Base-by-base conservation (phyloP, 23 tunicate genomes). In the Clavelina lepadiformis region DNA sequence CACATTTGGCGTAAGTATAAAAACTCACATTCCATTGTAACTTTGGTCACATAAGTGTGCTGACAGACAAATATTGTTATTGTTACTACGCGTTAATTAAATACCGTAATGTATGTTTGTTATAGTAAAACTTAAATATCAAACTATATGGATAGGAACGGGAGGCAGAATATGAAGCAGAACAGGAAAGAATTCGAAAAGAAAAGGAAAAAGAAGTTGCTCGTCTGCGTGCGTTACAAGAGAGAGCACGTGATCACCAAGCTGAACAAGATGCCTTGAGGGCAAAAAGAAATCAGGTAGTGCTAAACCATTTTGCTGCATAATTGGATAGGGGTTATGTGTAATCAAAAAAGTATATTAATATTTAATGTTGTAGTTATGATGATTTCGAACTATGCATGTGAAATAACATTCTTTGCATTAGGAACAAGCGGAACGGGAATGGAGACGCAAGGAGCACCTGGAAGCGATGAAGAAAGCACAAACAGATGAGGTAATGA, bases 231-330 rank as follows among this genome's bases (percentile, higher is more conserved):
- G 80, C 83, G 18, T 53, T 93, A 61, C 98, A 93, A 47, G 98
- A 93, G 72, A 75, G 89, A 56, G 97, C 97, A n/a, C 52, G 82
- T 31, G 98, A 84, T 63, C 94, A 84, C 53, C 93, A 84, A 68
- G 98, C 98, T 44, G 98, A 93, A 63, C 94, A 93, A 51, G 98
- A 93, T 74, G 98, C 98, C 13, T 65, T 93, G 23, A 51, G 98
- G 34, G 98, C 98, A 18, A 93, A 85, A 77, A 73, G 93, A 53
- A 85, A 83, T 46, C 94, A 78, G 75, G 97, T 89, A 38, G 24
- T 74, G 0, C n/a, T 33, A 22, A 60, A 60, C 19, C 7, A n/a
- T 8, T 52, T 41, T 15, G 49, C 15, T 41, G 49, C 49, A 41
- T 41, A 41, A 41, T 15, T 41, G 15, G 11, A 41, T 11, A 11